Percentiles rank a stretch among this genome's conserved stretches.
Conservation (phyloP, 2,797 vertebrate species). For the Carduelis carduelis region DNA sequence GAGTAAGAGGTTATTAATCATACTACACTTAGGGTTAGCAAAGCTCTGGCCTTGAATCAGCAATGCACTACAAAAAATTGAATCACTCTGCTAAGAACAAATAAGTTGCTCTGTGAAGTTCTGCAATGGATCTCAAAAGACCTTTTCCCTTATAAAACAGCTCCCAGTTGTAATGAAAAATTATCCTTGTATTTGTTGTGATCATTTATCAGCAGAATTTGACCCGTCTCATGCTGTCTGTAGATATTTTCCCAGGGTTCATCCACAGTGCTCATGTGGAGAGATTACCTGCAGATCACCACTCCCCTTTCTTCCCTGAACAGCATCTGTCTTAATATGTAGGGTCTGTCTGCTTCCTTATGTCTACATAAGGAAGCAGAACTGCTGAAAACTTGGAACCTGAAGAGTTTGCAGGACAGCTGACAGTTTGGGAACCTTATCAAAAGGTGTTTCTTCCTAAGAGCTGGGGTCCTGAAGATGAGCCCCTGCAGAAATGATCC, state of each 20-base stretch:
- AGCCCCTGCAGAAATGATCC: not conserved
- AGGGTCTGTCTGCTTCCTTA: no score
- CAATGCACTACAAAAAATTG: slow-evolving; percentile 52
- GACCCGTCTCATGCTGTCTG: not conserved
- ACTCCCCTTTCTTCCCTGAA: not conserved
- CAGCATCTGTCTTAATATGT: not conserved
- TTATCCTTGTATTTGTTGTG: not conserved
- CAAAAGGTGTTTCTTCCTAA: not conserved
- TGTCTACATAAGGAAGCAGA: not conserved
- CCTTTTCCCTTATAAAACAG: not conserved
- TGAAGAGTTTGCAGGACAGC: not conserved
- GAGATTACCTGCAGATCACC: not conserved
- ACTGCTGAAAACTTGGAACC: not conserved
- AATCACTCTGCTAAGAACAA: slow-evolving; percentile 1
- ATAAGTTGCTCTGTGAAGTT: slow-evolving; percentile 1
- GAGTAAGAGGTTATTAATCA: slow-evolving; percentile 61
- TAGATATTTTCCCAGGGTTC: not conserved
- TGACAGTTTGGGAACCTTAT: not conserved
- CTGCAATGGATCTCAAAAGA: not conserved
- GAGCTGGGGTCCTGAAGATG: not conserved
- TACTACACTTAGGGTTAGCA: slow-evolving; percentile 39
- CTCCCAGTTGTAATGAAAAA: not conserved
- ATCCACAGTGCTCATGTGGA: not conserved
- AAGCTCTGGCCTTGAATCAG: slow-evolving; percentile 52
- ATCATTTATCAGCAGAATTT: not conserved